Evolutionary conservation across 2,888 invertebrate genomes (phyloP), one percentile per base, ranked within the genome.

Genomic region (Cheilosia impressa): DNA sequence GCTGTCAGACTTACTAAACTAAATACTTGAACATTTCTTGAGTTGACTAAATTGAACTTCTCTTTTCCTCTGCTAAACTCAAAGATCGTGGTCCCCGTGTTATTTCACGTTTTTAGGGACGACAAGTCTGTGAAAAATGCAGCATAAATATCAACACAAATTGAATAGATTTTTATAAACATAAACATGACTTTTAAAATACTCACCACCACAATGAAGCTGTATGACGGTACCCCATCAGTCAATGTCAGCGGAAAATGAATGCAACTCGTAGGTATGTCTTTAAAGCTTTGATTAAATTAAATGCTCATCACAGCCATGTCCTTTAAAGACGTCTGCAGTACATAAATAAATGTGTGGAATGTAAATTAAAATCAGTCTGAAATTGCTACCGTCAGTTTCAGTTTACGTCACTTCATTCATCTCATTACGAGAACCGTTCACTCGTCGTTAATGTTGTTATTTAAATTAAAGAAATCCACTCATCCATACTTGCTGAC

Each of bases 381-480:
- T 4, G 31, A 10, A 7, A 34, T 10, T 45, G 22, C 27, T 47
- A 58, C n/a, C 41, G 41, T n/a, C 24, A 24, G 9, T 22, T 22
- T n/a, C 24, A 24, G 9, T 22, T 22, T 6, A 34, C 31, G 43
- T 55, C 55, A 68, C 27, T 19, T 47, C 34, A 47, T 50, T 73
- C 41, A 53, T 43, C 41, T 19, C 43, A 27, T 27, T 19, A 10
- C 10, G 24, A 15, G 9, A 13, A 52, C 55, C 50, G 31, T 38
- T 24, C 38, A 31, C 27, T 57, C 50, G 22, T 52, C 63, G 52
- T 66, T 69, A 69, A 69, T 69, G 79, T 84, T 79, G 63, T 75
- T 69, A 84, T 84, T 79, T 79, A 80, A 84, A 84, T 84, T 69
- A 84, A 80, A 79, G 63, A 80, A 76, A 76, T 58, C 34, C 75